These are phyloP conservation scores for Caenorhabditis sp. DNA, from an alignment of 2,888 invertebrate species.

Conservation along the genomic window DNA sequence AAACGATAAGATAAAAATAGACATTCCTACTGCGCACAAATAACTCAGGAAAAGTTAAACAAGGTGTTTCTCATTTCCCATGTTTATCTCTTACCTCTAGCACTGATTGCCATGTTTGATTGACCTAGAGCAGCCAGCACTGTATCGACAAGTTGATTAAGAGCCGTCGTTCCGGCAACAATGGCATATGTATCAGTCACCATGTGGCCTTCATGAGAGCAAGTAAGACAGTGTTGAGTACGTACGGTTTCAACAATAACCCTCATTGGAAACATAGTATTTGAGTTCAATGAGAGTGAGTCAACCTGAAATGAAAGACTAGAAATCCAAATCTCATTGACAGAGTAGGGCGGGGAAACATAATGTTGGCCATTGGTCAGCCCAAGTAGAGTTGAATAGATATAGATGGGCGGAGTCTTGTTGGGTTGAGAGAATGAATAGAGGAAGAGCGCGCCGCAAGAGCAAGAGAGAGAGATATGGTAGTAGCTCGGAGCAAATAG, in stretches of 20 bases:
- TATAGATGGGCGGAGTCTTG: conserved; percentile 42
- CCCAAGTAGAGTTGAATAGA: conserved; percentile 17
- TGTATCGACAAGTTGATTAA: conserved; percentile 89
- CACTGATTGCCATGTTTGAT: conserved; percentile 85
- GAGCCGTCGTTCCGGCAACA: conserved; percentile 86
- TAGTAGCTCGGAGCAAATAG: conserved; percentile 57
- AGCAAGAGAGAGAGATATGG: conserved; percentile 48
- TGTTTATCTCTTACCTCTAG: conserved; percentile 85
- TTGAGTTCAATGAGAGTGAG: neutral
- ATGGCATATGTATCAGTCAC: conserved; percentile 93
- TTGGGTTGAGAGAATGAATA: neutral
- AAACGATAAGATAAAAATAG: neutral
- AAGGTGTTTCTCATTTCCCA: too few species aligned
- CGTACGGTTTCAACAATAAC: conserved; percentile 90
- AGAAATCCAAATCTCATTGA: neutral
- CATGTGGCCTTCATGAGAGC: conserved; percentile 82
- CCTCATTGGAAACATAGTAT: conserved; percentile 88
- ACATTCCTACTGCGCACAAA: too few species aligned
- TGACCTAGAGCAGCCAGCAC: conserved; percentile 93
- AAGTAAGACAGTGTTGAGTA: conserved; percentile 80
- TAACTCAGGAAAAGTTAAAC: neutral
- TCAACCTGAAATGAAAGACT: conserved; percentile 26
- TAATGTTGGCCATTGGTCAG: neutral
- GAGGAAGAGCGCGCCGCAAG: conserved; percentile 16
- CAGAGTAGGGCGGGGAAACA: neutral